These are phyloP conservation scores for Sebastolobus altivelis DNA, from an alignment of 2,797 vertebrate species.

Conservation along the genomic window DNA sequence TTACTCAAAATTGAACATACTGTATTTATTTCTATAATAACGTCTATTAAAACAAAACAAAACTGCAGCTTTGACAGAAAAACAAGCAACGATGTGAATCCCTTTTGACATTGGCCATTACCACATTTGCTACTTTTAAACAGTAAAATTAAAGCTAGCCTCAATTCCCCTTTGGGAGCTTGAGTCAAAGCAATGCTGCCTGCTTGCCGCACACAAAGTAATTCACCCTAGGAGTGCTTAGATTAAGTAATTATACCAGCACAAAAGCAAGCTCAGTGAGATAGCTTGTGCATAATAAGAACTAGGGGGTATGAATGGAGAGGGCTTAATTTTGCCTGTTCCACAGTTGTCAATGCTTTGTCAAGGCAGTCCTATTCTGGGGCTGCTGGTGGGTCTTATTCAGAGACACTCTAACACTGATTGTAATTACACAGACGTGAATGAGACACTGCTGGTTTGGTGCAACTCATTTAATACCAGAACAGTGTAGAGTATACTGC, in stretches of 20 bases:
- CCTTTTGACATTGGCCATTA: conserved; percentile 49
- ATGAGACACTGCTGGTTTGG: conserved; percentile 63
- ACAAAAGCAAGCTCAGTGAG: conserved; percentile 78
- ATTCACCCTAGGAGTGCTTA: conserved; percentile 73
- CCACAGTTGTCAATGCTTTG: conserved; percentile 79
- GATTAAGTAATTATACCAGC: conserved; percentile 82
- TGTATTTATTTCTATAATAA: conserved; percentile 39
- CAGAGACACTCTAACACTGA: conserved; percentile 74
- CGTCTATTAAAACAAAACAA: conserved; percentile 24
- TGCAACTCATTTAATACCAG: conserved; percentile 64
- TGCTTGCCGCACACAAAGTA: conserved; percentile 71
- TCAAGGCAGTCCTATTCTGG: conserved; percentile 70
- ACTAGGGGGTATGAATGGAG: conserved; percentile 77
- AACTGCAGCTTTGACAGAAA: conserved; percentile 44
- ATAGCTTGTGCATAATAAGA: conserved; percentile 80
- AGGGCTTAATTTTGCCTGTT: conserved; percentile 79
- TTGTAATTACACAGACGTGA: conserved; percentile 82
- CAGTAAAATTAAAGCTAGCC: conserved; percentile 61
- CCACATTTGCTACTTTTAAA: conserved; percentile 56
- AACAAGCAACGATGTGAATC: conserved; percentile 29
- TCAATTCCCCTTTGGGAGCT: conserved; percentile 61
- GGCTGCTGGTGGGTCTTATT: conserved; percentile 72
- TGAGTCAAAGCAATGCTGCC: conserved; percentile 70
- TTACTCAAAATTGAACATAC: conserved; percentile 14
- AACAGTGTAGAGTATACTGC: conserved; percentile 42